Evolutionary conservation across 2,113 vertebrate species (phyloP).

Genomic region (Syrrhaptes paradoxus): DNA sequence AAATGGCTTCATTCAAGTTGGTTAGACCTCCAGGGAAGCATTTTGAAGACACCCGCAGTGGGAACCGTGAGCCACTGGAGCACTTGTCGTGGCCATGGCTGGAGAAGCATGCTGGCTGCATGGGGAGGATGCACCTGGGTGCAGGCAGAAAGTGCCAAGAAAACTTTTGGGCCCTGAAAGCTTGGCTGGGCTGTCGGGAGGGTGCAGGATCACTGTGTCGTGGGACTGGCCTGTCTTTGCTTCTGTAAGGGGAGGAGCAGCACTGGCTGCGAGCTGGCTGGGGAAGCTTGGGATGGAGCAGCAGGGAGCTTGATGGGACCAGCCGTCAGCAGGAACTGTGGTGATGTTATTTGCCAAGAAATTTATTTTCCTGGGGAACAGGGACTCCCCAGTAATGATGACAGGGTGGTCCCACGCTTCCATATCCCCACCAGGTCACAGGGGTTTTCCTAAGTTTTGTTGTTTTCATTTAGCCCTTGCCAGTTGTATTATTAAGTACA

Average conservation of each 20-base stretch:
- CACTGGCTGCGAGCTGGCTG: background rate
- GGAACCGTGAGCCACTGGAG: background rate
- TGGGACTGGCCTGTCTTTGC: background rate
- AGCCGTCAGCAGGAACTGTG: rapidly evolving
- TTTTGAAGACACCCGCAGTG: background rate
- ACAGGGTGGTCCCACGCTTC: background rate
- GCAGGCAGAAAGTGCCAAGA: background rate
- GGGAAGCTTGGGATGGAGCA: background rate
- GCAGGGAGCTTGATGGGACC: background rate
- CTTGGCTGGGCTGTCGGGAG: background rate
- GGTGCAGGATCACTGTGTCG: rapidly evolving
- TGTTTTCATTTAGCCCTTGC: background rate
- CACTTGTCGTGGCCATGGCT: background rate
- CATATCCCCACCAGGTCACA: rapidly evolving
- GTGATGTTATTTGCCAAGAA: background rate
- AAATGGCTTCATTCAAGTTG: background rate
- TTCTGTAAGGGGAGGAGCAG: background rate
- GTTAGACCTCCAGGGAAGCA: rapidly evolving
- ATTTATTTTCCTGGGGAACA: background rate
- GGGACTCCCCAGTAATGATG: background rate
- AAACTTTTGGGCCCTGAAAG: background rate
- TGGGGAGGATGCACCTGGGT: background rate
- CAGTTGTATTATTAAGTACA: background rate
- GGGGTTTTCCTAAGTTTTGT: background rate
- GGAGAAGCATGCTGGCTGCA: background rate